Evolutionary conservation across 30 jellyfish, hydroid and myxozoan species (phyloP).

Genomic region (Turritopsis dohrnii): DNA sequence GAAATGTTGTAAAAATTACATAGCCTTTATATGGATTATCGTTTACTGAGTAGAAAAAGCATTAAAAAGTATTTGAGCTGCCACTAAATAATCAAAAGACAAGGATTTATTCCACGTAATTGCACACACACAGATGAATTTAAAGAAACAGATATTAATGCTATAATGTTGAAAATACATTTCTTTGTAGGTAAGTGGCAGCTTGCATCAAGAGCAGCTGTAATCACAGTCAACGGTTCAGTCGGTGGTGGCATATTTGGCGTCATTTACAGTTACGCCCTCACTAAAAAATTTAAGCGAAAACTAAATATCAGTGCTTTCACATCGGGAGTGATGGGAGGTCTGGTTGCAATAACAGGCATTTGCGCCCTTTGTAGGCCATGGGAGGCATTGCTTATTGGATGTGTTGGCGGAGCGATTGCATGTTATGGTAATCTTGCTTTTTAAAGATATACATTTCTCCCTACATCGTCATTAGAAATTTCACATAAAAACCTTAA

Average conservation of each 20-base stretch:
- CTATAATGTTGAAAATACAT: not conserved
- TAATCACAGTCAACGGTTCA: slow-evolving; percentile 23
- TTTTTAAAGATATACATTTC: too few relatives aligned
- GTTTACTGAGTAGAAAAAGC: too few relatives aligned
- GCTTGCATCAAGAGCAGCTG: slow-evolving; percentile 41
- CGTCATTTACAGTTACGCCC: slow-evolving; percentile 12
- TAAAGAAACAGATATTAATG: too few relatives aligned
- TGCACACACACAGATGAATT: too few relatives aligned
- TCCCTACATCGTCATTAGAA: too few relatives aligned
- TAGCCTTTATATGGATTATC: too few relatives aligned
- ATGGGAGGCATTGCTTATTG: slow-evolving; percentile 39
- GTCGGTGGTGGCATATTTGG: slow-evolving; percentile 29
- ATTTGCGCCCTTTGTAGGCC: slow-evolving; percentile 39
- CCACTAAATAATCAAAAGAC: too few relatives aligned
- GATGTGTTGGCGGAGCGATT: slow-evolving; percentile 15
- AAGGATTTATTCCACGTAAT: too few relatives aligned
- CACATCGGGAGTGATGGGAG: slow-evolving; percentile 21
- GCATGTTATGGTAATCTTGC: slow-evolving; percentile 15
- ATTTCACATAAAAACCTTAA: too few relatives aligned
- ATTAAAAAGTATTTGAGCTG: too few relatives aligned
- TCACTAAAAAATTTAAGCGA: slow-evolving; percentile 11
- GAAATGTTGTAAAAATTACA: too few relatives aligned
- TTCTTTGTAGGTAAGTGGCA: slow-evolving; percentile 30
- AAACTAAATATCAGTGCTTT: slow-evolving; percentile 49
- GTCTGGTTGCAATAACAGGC: slow-evolving; percentile 32